A percentile compares a stretch with the other conserved stretches of the same genome.
These are phyloP conservation scores for Coreius guichenoti DNA, from an alignment of 2,797 vertebrate species.

Conservation along the genomic window DNA sequence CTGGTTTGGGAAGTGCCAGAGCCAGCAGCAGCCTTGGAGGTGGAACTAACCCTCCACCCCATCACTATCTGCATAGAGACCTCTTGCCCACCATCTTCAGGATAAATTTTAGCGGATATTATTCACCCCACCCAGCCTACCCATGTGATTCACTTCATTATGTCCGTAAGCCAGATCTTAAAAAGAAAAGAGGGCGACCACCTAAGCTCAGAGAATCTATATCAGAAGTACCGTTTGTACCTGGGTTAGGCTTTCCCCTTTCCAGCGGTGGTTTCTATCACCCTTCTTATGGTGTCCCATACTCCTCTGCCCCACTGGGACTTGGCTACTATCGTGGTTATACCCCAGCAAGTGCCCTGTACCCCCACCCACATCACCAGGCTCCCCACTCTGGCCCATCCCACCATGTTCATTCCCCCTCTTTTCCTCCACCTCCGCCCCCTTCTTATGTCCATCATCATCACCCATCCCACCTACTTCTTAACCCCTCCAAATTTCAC, in stretches of 20 bases:
- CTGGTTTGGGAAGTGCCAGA: conserved; percentile 71
- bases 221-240: conserved; percentile 97
- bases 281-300: conserved; percentile 94
- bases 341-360: conserved; percentile 90
- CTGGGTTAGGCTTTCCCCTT: conserved; percentile 92
- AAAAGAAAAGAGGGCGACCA: conserved; percentile 95
- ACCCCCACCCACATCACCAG: conserved; percentile 87
- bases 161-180: conserved; percentile 95
- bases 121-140: conserved; percentile 92
- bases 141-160: conserved; percentile 98
- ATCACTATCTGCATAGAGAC: conserved; percentile 94
- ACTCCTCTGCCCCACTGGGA: conserved; percentile 93
- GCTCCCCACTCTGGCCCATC: conserved; percentile 78
- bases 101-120: conserved; percentile 98
- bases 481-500: conserved; percentile 96
- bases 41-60: conserved; percentile 79
- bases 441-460: conserved; percentile 96
- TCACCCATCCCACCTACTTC: conserved; percentile 88
- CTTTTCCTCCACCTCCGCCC: conserved; percentile 90
- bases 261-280: conserved; percentile 91
- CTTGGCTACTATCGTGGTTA: conserved; percentile 95
- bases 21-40: conserved; percentile 69
- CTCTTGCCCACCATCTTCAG: conserved; percentile 96
- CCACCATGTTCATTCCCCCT: conserved; percentile 85
- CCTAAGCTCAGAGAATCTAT: conserved; percentile 96